A percentile compares a stretch with the other conserved stretches of the same genome.
These are phyloP conservation scores for Suncus etruscus DNA, from an alignment of 2,113 vertebrate genomes.

Conservation along the genomic window DNA sequence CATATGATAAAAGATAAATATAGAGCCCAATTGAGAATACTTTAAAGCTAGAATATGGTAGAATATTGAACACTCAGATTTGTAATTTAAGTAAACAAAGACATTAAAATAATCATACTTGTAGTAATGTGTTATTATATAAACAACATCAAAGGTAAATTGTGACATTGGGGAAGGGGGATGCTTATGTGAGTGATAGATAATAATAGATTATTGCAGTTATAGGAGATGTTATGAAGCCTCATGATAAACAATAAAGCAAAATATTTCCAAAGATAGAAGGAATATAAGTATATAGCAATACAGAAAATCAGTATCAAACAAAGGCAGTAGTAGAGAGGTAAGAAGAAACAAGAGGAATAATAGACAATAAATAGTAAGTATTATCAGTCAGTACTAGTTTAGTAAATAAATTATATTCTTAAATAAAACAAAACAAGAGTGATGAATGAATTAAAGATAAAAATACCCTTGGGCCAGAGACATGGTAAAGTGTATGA, in stretches of 20 bases:
- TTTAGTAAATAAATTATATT: neutral
- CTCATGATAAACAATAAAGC: too few species aligned
- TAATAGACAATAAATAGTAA: constrained; percentile 2
- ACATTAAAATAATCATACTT: neutral
- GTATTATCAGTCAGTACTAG: neutral
- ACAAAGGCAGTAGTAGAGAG: too few species aligned
- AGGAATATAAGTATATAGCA: too few species aligned
- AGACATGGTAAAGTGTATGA: too few species aligned
- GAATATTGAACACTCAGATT: neutral
- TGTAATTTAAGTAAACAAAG: neutral
- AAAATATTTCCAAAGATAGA: too few species aligned
- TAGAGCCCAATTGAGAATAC: neutral
- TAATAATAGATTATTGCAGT: too few species aligned
- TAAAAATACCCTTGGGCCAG: too few species aligned
- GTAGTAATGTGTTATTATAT: neutral
- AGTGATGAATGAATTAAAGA: too few species aligned
- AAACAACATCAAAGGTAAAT: neutral
- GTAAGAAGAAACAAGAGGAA: too few species aligned
- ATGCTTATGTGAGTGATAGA: too few species aligned
- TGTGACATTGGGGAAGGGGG: neutral
- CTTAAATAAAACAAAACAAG: neutral
- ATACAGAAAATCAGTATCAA: too few species aligned
- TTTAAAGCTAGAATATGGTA: neutral
- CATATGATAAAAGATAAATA: neutral
- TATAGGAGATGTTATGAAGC: too few species aligned